Conservation (phyloP, 1,140 invertebrate species). For the Asobara japonica region DNA sequence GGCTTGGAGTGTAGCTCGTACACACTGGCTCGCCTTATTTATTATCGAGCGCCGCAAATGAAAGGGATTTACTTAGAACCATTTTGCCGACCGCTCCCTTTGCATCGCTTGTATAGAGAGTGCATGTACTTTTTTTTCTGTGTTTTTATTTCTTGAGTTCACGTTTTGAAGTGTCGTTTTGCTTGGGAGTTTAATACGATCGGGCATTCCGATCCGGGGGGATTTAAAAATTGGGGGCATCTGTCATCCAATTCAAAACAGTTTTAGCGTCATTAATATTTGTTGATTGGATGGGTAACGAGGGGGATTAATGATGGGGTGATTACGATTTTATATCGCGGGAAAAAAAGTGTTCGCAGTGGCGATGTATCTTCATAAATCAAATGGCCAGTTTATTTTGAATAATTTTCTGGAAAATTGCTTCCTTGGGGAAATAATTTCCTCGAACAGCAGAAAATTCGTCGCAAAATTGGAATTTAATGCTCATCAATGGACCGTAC, state of each 20-base stretch:
- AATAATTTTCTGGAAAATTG: too few species aligned
- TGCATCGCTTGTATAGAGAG: not conserved
- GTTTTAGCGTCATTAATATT: slow-evolving; percentile 31
- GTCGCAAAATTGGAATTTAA: too few species aligned
- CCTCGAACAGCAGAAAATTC: too few species aligned
- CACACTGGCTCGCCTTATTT: slow-evolving; percentile 40
- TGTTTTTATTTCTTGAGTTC: not conserved
- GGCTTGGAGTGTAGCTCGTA: not conserved
- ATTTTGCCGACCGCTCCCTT: slow-evolving; percentile 28
- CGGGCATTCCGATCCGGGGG: not conserved
- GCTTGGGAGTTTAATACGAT: not conserved
- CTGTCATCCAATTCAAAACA: slow-evolving; percentile 29
- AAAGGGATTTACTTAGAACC: slow-evolving; percentile 37
- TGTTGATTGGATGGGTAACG: not conserved
- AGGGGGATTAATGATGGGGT: slow-evolving; percentile 31
- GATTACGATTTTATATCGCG: slow-evolving; percentile 21
- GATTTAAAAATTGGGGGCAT: not conserved
- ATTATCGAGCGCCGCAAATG: slow-evolving; percentile 40
- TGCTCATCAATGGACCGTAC: too few species aligned
- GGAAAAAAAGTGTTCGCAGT: too few species aligned
- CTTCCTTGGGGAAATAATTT: too few species aligned
- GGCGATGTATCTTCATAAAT: too few species aligned
- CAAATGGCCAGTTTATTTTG: too few species aligned
- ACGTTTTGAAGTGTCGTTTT: not conserved
- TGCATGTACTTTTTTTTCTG: slow-evolving; percentile 5